Base-by-base conservation (phyloP, 2,797 vertebrate species). In the Tenualosa thibaudeaui region DNA sequence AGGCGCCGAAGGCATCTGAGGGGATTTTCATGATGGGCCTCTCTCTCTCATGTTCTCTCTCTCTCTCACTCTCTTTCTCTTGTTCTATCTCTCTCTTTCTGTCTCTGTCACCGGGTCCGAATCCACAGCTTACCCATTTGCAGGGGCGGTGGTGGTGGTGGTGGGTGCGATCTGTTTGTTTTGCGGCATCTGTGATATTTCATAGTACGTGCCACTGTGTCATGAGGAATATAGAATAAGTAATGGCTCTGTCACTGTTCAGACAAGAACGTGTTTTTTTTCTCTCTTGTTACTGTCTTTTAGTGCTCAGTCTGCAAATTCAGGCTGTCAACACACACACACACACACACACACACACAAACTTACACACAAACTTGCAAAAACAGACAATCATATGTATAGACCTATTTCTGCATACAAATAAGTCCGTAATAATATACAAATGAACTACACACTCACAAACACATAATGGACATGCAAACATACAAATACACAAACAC, bases 11-110 rank as follows among this genome's bases (percentile, higher is more conserved):
- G 82, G 83, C 43, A 84, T 89, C 85, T 88, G 75, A 78, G 46
- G 50, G 84, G 83, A 87, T 85, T 89, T 81, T 24, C 43, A 53
- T 86, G 62, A 83, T 83, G 84, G 68, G 13, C 40, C 81, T 86
- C 56, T 87, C 50, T 82, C 68, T 19, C 68, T 13, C 68, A 19
- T 13, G 7, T 31, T 75, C 68, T 75, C 5, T 24, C 24, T 8
- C 60, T 9, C 60, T 9, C n/a, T 24, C n/a, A 9, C 60, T 24
- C 24, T 24, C 37, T 75, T 12, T 31, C 9, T 68, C 10, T 37
- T 6, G n/a, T 8, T 68, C 24, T 68, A 26, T 37, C 65, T 37
- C 65, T 37, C 26, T 68, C 26, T 15, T 3, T 31, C 65, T 71
- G 10, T 40, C 65, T 71, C 65, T 71, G 10, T 71, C 37, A 5